Evolutionary conservation across 2,113 vertebrate genomes (phyloP).

Genomic region (Progne subis): DNA sequence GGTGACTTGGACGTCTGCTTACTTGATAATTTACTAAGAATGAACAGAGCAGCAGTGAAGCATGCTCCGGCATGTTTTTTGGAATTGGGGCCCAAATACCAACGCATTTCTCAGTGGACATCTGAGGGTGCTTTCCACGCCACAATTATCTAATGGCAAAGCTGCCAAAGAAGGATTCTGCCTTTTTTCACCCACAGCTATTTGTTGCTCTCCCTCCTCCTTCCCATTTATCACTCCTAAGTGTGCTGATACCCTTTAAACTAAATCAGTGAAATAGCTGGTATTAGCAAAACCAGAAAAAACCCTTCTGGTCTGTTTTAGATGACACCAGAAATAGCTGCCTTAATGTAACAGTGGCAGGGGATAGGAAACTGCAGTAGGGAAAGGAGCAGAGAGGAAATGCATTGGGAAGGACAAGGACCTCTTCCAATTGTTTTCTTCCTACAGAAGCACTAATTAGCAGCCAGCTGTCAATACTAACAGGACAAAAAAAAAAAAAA

Average conservation of each 20-base stretch:
- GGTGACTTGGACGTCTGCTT: not conserved
- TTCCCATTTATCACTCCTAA: constrained; percentile 36
- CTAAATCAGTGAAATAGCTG: not conserved
- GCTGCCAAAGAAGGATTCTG: constrained; percentile 16
- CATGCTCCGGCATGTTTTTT: not conserved
- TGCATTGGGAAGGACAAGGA: not conserved
- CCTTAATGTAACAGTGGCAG: not conserved
- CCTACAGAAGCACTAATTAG: not conserved
- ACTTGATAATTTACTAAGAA: not conserved
- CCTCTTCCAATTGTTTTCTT: not conserved
- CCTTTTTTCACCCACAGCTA: constrained; percentile 25
- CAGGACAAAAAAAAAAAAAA: not conserved
- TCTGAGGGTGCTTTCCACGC: not conserved
- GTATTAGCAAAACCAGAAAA: constrained; percentile 26
- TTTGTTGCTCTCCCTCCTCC: constrained; percentile 28
- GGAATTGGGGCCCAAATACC: not conserved
- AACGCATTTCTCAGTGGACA: not conserved
- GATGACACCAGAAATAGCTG: not conserved
- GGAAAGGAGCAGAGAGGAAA: not conserved
- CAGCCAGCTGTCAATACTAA: not conserved
- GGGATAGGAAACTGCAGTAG: not conserved
- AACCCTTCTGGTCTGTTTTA: not conserved
- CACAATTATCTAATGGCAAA: constrained; percentile 13
- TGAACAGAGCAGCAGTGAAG: not conserved
- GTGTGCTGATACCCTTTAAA: constrained; percentile 38